Evolutionary conservation across 2,113 vertebrate genomes (phyloP).

Genomic region (Pluvialis apricaria): DNA sequence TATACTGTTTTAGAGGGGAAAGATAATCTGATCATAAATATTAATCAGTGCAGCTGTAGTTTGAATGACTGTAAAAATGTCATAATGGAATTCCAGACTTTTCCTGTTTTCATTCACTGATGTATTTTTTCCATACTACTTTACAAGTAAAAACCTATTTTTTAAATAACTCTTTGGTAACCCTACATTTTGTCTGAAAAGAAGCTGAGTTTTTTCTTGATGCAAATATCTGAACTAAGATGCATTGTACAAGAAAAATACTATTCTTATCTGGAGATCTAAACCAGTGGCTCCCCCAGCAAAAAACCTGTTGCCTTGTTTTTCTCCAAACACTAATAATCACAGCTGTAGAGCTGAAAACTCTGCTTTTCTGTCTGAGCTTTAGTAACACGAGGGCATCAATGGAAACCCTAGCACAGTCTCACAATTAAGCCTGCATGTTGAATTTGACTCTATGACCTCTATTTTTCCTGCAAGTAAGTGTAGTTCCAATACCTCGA

Average conservation of each 20-base stretch:
- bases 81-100: background rate
- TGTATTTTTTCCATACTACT: background rate
- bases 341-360: background rate
- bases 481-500: background rate
- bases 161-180: background rate
- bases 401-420: background rate
- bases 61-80: background rate
- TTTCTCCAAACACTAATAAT: background rate
- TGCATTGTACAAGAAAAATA: background rate
- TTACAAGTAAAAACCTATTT: background rate
- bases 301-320: background rate
- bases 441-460: background rate
- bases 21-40: constrained; percentile 20
- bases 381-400: background rate
- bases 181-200: background rate
- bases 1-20: background rate
- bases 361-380: background rate
- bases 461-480: background rate
- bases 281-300: background rate
- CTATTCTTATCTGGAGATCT: background rate
- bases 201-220: background rate
- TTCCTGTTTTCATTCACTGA: background rate
- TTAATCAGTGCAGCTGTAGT: background rate
- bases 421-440: background rate
- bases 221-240: background rate